Percentiles rank a stretch among this genome's conserved stretches.
These are phyloP conservation scores for Caerostris darwini DNA, from an alignment of 1,140 invertebrate genomes.

Conservation along the genomic window DNA sequence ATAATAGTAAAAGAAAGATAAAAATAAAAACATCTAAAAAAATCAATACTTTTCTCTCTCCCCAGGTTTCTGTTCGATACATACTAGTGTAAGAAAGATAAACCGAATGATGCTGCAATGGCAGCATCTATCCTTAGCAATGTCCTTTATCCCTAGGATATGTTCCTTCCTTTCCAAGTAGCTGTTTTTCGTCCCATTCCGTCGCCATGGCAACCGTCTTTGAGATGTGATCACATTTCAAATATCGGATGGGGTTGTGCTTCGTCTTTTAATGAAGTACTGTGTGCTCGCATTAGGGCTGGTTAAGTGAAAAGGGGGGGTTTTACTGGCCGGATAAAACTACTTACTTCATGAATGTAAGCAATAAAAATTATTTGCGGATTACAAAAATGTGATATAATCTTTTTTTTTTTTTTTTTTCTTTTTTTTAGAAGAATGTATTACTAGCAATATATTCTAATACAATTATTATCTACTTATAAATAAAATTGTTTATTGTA, in stretches of 20 bases:
- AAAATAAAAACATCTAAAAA: neutral
- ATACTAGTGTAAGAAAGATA: conserved; percentile 32
- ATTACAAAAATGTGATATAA: too few relatives aligned
- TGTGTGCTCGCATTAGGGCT: neutral
- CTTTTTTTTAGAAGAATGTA: too few relatives aligned
- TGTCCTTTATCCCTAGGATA: conserved; percentile 35
- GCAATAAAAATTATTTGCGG: too few relatives aligned
- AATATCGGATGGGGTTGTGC: conserved; percentile 7
- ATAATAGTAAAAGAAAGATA: neutral
- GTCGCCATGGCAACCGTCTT: conserved; percentile 11
- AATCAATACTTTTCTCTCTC: conserved; percentile 25
- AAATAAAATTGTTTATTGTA: too few relatives aligned
- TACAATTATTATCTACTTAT: too few relatives aligned
- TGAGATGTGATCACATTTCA: conserved; percentile 31
- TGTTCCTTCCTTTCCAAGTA: conserved; percentile 36
- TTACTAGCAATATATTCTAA: too few relatives aligned
- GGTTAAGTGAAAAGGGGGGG: conserved; percentile 1
- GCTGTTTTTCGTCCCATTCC: conserved; percentile 31
- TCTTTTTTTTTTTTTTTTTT: too few relatives aligned
- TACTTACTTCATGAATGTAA: too few relatives aligned
- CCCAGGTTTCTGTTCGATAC: conserved; percentile 39
- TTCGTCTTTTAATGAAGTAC: conserved; percentile 13
- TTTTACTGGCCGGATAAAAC: too few relatives aligned
- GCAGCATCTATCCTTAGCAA: neutral
- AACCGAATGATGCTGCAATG: conserved; percentile 20